Evolutionary conservation across 2,888 invertebrate species (phyloP).

Genomic region (Stenichneumon culpator): DNA sequence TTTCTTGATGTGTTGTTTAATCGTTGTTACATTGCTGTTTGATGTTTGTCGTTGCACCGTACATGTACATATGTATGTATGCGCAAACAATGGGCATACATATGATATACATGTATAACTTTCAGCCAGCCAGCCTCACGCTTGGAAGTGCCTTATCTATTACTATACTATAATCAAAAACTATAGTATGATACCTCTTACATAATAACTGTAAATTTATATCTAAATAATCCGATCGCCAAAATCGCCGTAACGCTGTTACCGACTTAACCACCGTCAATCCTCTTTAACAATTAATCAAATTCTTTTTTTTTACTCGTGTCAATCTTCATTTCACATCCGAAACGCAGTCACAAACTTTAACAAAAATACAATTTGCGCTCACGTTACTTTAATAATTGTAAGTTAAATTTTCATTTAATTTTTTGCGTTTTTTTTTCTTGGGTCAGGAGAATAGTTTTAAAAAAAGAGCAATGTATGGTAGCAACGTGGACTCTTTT

Average conservation of each 20-base stretch:
- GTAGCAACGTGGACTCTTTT: slow-evolving; percentile 10
- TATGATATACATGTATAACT: slow-evolving; percentile 65
- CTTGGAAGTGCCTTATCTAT: slow-evolving; percentile 81
- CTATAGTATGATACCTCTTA: slow-evolving; percentile 22
- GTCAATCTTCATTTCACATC: not conserved
- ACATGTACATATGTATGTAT: slow-evolving; percentile 74
- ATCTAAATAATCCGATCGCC: slow-evolving; percentile 37
- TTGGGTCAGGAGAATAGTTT: not conserved
- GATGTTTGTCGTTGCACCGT: slow-evolving; percentile 85
- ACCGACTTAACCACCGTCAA: slow-evolving; percentile 65
- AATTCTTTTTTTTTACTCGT: slow-evolving; percentile 19
- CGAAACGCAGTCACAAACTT: not conserved
- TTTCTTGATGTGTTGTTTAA: slow-evolving; percentile 85
- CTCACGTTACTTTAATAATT: not conserved
- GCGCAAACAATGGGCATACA: slow-evolving; percentile 38
- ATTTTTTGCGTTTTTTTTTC: slow-evolving; percentile 5
- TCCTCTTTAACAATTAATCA: slow-evolving; percentile 58
- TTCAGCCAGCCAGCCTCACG: slow-evolving; percentile 82
- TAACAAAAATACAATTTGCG: not conserved
- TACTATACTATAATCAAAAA: slow-evolving; percentile 11
- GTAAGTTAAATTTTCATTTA: not conserved
- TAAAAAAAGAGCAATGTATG: not conserved
- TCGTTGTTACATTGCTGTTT: slow-evolving; percentile 85
- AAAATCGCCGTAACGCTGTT: slow-evolving; percentile 64
- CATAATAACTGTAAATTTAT: slow-evolving; percentile 24